Evolutionary conservation across 2,888 invertebrate species (phyloP).

Genomic region (Ligdia adustata): DNA sequence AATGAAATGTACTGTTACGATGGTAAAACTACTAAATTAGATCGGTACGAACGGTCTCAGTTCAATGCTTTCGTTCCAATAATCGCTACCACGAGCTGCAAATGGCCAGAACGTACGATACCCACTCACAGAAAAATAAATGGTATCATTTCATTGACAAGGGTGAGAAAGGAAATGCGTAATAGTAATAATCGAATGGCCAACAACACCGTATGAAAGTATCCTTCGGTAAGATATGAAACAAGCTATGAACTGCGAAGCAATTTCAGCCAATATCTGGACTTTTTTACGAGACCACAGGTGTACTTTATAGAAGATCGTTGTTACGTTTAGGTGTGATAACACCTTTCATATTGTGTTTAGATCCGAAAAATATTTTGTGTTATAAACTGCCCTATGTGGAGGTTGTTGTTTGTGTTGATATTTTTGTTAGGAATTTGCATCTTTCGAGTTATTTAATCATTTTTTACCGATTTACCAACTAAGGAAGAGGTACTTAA

Average conservation of each 20-base stretch:
- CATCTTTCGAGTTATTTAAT: too few species aligned
- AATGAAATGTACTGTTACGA: not conserved
- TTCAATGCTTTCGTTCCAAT: conserved; percentile 7
- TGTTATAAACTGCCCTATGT: conserved; percentile 11
- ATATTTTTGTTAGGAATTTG: too few species aligned
- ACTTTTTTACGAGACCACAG: conserved; percentile 68
- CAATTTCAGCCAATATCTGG: conserved; percentile 56
- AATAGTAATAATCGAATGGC: conserved; percentile 47
- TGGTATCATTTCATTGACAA: conserved; percentile 52
- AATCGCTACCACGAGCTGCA: conserved; percentile 13
- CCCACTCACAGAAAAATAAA: conserved; percentile 37
- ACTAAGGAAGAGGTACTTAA: too few species aligned
- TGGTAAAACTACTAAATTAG: too few species aligned
- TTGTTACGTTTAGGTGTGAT: conserved; percentile 54
- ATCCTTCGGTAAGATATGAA: conserved; percentile 47
- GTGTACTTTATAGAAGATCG: conserved; percentile 68
- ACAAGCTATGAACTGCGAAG: conserved; percentile 57
- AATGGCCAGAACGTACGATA: conserved; percentile 25
- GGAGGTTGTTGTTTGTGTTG: not conserved
- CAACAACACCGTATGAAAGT: conserved; percentile 32
- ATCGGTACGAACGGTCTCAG: not conserved
- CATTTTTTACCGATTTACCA: too few species aligned
- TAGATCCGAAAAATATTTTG: conserved; percentile 22
- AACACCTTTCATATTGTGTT: conserved; percentile 55
- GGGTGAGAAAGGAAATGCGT: conserved; percentile 52